A percentile compares a stretch with the other conserved stretches of the same genome.
phyloP scores from a whole-genome alignment of 2,888 invertebrate genomes.

The Rhagonycha fulva region DNA sequence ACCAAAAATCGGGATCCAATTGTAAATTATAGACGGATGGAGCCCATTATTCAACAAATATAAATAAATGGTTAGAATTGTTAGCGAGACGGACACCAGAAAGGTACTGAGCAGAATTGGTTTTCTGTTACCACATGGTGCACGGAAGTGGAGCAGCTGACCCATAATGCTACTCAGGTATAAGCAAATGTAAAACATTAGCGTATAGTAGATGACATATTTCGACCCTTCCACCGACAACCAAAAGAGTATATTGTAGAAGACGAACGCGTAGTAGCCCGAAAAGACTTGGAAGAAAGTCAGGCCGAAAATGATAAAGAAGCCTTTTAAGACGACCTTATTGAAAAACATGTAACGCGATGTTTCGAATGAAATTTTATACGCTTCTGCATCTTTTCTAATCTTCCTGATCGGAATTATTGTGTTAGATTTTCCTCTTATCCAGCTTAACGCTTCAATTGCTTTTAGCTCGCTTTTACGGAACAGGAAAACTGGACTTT shows the following conservation, averaged over 20 bases:
- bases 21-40: background rate
- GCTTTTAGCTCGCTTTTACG: slow-evolving; percentile 32
- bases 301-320: slow-evolving; percentile 37
- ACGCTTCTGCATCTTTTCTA: slow-evolving; percentile 36
- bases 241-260: slow-evolving; percentile 33
- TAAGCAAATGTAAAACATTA: slow-evolving; percentile 34
- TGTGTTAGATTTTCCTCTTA: slow-evolving; percentile 39
- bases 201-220: slow-evolving; percentile 27
- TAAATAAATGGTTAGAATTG: slow-evolving; percentile 18
- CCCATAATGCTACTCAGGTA: slow-evolving; percentile 35
- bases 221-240: background rate
- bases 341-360: slow-evolving; percentile 39
- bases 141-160: slow-evolving; percentile 28
- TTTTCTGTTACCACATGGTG: slow-evolving; percentile 36
- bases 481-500: slow-evolving; percentile 44
- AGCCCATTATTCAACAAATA: slow-evolving; percentile 1
- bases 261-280: slow-evolving; percentile 42
- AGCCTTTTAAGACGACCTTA: slow-evolving; percentile 39
- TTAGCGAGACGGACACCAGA: slow-evolving; percentile 21
- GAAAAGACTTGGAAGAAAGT: slow-evolving; percentile 37
- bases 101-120: slow-evolving; percentile 39
- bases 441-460: slow-evolving; percentile 36
- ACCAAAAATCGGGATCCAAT: slow-evolving; percentile 33
- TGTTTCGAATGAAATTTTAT: slow-evolving; percentile 31
- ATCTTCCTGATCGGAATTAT: slow-evolving; percentile 38